Base-by-base conservation (phyloP, 1,140 invertebrate genomes). In the Caerostris darwini region DNA sequence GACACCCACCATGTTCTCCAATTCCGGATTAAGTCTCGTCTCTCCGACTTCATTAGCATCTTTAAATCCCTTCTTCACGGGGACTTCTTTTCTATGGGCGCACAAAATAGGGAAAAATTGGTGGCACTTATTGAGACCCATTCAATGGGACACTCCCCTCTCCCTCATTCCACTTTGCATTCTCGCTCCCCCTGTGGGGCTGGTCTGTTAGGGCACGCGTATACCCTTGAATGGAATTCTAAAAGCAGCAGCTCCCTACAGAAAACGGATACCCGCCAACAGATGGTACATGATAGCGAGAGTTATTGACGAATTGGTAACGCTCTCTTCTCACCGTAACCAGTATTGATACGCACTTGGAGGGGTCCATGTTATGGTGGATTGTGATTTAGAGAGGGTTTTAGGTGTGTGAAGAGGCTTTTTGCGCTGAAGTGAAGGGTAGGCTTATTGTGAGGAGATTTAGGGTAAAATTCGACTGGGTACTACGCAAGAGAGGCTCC, bases 241-340 rank as follows among this genome's bases (percentile, higher is more conserved):
- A n/a, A 67, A 34, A 14, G 61, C 17, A 67, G 61, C 17, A 67
- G 61, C 61, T 12, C 7, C 0, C 19, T 34, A 34, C 50, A 8
- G 69, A 77, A 77, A 77, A 34, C 50, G 69, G 69, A 77, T 50
- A 77, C 19, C 69, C 34, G 19, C 2, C 10, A 77, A 77, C 69
- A 77, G 69, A 77, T 77, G 69, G 69, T 77, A 77, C 69, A 77
- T 50, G 69, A 77, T 77, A 77, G 69, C 19, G 69, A 77, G 50
- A 77, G 69, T 77, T 77, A 77, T 77, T 77, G 69, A 77, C 69
- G 69, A 77, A 77, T 77, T 77, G 69, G 69, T 77, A 34, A 53
- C 19, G 34, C 69, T 77, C 69, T 50, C 34, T 34, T 71, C 67
- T 34, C 69, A 50, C 34, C 34, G 69, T 77, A 12, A 10, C 69